Base-by-base conservation (phyloP, 2,113 vertebrate genomes). In the Rhagologus leucostigma region DNA sequence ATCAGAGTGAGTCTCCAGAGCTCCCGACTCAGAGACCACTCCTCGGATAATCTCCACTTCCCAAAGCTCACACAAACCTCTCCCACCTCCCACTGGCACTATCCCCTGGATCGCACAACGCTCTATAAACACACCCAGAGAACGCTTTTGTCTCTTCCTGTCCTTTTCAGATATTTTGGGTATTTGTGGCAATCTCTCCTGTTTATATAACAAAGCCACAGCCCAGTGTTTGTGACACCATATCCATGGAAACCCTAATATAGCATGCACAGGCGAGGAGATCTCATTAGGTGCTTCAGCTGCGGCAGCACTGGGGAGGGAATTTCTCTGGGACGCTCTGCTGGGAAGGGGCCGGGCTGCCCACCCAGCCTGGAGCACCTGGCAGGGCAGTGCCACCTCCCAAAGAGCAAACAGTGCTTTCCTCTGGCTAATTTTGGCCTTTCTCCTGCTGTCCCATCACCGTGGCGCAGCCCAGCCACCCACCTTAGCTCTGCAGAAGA, bases 171-270 rank as follows among this genome's bases (percentile, higher is more conserved):
- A 95, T 93, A 96, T 96, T 96, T 96, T 27, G 90, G 88, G 88
- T 84, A 32, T 86, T 93, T 81, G 96, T 96, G 95, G 95, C 96
- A 96, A 96, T 96, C 95, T 95, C 96, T 97, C 96, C 95, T 96
- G 96, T 96, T 97, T 97, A 96, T 97, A 81, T 97, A 97, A 97
- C 96, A 96, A 95, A 97, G 96, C 76, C 96, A 93, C 83, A 96
- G 96, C 95, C 96, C 96, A 80, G 73, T 96, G 96, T 96, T 94
- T 95, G 96, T 94, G 88, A 85, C 80, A 95, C 93, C 88, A 97
- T 97, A 97, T 93, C 96, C 96, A 97, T 97, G 96, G 96, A 94
- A 97, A 97, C 96, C 95, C 95, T 95, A 96, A 97, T 97, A 96
- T 97, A 97, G 96, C 96, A 95, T 73, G 93, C 96, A 94, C 92